phyloP scores from a whole-genome alignment of 2,113 vertebrate genomes.

The Corydoras sp. region DNA sequence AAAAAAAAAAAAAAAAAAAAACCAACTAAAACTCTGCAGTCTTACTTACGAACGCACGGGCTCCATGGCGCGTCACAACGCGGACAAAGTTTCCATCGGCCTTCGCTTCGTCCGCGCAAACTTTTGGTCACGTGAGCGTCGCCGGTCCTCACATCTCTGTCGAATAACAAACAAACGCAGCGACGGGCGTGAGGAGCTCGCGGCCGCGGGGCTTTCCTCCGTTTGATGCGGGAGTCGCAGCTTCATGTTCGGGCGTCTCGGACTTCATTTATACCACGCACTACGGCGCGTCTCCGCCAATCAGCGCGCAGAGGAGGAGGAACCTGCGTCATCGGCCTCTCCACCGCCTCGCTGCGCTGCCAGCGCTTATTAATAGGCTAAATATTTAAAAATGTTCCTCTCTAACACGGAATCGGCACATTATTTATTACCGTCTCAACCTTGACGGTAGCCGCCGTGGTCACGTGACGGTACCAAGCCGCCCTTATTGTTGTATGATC shows the following conservation, averaged over 20 bases:
- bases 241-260: slow-evolving; percentile 77
- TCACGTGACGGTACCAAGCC: too few species aligned
- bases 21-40: not conserved
- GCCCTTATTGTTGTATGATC: too few species aligned
- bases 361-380: slow-evolving; percentile 43
- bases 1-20: too few species aligned
- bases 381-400: slow-evolving; percentile 5
- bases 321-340: slow-evolving; percentile 68
- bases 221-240: slow-evolving; percentile 77
- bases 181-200: not conserved
- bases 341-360: slow-evolving; percentile 66
- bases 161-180: slow-evolving; percentile 15
- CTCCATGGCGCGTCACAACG: slow-evolving; percentile 46
- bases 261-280: slow-evolving; percentile 82
- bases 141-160: slow-evolving; percentile 15
- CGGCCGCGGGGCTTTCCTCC: slow-evolving; percentile 50
- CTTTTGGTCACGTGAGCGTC: slow-evolving; percentile 7
- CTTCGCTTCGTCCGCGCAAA: slow-evolving; percentile 24
- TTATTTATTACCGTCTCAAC: not conserved
- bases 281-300: slow-evolving; percentile 60
- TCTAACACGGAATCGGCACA: too few species aligned
- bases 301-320: slow-evolving; percentile 13
- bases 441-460: too few species aligned
- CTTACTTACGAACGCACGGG: slow-evolving; percentile 53
- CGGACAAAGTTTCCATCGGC: slow-evolving; percentile 38